Evolutionary conservation across 2,888 invertebrate genomes (phyloP), one percentile per base, ranked within the genome.

Genomic region (Phasia obesa): DNA sequence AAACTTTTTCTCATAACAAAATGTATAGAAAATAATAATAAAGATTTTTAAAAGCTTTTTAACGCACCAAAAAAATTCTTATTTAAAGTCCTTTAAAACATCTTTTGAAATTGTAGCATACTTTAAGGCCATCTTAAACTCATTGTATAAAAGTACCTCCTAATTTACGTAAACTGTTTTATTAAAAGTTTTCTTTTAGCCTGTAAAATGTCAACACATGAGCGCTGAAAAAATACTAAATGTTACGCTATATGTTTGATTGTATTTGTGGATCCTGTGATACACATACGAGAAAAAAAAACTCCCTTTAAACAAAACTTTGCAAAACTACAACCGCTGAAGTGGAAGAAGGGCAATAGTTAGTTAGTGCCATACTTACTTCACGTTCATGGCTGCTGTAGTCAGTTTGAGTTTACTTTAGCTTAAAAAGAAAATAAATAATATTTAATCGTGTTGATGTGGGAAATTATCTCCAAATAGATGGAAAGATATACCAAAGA

Each of bases 121-220:
- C 57, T 65, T 57, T 55, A 19, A 49, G 47, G n/a, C 9, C 57
- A 23, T 0, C 21, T 53, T 44, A 31, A 42, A 13, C 7, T 25
- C 23, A 15, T 3, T 6, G 1, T 23, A 59, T 6, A 38, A 23
- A 27, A 38, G 38, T 11, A 13, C 6, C 2, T 13, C 7, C 17
- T 2, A 25, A 13, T 69, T 60, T 31, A 27, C 38, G 2, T 49
- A 42, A 67, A 25, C 60, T 59, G 17, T 77, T 38, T 53, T 55
- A 6, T 1, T 38, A n/a, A 67, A 57, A 17, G 1, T 19, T 60
- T 27, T 44, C 35, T 17, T 21, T n/a, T n/a, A 2, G 7, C 44
- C 47, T 53, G 21, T 57, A 47, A 31, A 62, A 76, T 79, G 75
- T 79, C 83, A 83, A 83, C 79, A 83, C 75, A 59, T 83, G 79